Evolutionary conservation across 2,797 vertebrate genomes (phyloP).

Genomic region (Lemur catta): DNA sequence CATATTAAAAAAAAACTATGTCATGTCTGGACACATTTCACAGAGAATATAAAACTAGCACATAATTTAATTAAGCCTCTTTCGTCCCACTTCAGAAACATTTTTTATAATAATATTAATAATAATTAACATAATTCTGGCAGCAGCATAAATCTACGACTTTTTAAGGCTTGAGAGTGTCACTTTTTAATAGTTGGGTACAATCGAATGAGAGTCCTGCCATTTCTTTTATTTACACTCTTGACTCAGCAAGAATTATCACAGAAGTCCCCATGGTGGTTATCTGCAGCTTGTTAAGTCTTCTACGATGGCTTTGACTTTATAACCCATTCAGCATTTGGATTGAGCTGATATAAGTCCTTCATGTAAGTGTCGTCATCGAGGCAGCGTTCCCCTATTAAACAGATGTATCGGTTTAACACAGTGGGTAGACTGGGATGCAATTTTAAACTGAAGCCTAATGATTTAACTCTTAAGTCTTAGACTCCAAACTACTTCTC

Average conservation of each 20-base stretch:
- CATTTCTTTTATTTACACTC: constrained; percentile 57
- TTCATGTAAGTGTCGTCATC: constrained; percentile 95
- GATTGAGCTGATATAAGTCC: constrained; percentile 94
- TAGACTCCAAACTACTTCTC: not conserved
- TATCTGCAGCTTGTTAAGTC: not conserved
- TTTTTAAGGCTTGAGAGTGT: constrained; percentile 34
- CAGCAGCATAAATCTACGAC: constrained; percentile 47
- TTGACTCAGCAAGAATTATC: constrained; percentile 55
- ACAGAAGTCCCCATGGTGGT: not conserved
- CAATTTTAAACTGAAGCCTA: not conserved
- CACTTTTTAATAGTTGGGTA: constrained; percentile 29
- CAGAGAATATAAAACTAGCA: not conserved
- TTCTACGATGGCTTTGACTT: constrained; percentile 86
- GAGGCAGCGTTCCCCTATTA: constrained; percentile 93
- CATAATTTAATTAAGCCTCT: not conserved
- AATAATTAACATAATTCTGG: constrained; percentile 56
- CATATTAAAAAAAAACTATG: not conserved
- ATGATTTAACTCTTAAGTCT: not conserved
- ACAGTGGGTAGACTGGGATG: fast-evolving
- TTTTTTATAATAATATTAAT: not conserved
- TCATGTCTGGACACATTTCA: constrained; percentile 31
- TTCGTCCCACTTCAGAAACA: not conserved
- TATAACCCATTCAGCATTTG: constrained; percentile 97
- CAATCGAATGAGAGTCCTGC: constrained; percentile 42
- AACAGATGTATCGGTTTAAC: not conserved